Base-by-base conservation (phyloP, 2,113 vertebrate species). In the Erythrocebus patas region DNA sequence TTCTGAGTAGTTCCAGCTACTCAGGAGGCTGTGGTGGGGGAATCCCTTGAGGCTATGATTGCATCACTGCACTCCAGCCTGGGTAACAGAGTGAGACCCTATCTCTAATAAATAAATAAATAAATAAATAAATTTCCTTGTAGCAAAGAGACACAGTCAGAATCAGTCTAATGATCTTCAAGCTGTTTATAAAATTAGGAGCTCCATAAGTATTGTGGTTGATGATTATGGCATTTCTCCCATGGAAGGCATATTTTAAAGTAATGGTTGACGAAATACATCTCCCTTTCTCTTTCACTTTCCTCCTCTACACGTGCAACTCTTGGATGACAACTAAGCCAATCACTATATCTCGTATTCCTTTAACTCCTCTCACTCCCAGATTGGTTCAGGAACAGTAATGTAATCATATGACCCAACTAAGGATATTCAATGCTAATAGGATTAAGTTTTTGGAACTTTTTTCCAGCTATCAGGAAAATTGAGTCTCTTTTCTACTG, bases 171-270 rank as follows among this genome's bases (percentile, higher is more conserved):
- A 78, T 43, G 43, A 78, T 27, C 43, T 89, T 95, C 25, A 66
- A 89, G 20, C 43, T 97, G 8, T 72, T 95, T 96, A 50, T 84
- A 95, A 95, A 96, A 95, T 89, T 89, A 75, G 55, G 55, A 59
- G 25, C 9, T 72, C 70, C 50, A 89, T 86, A 95, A 97, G 57
- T 80, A 93, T n/a, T n/a, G 25, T 66, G 40, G 80, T n/a, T 90
- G 79, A 90, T 80, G 16, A 85, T 64, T 93, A 85, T 40, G 45
- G 85, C 32, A 68, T 75, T 92, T 95, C 43, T 89, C 68, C 59
- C 70, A 50, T 73, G 43, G 61, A 85, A 89, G 93, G 17, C 43
- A 45, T 89, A 83, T 96, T 84, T 95, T n/a, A 55, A 80, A 79
- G 68, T 84, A 89, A 55, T 80, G 38, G 66, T 50, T 96, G 88